These are phyloP conservation scores for Subanguina moxae DNA, from an alignment of 1,140 invertebrate genomes.

Conservation along the genomic window DNA sequence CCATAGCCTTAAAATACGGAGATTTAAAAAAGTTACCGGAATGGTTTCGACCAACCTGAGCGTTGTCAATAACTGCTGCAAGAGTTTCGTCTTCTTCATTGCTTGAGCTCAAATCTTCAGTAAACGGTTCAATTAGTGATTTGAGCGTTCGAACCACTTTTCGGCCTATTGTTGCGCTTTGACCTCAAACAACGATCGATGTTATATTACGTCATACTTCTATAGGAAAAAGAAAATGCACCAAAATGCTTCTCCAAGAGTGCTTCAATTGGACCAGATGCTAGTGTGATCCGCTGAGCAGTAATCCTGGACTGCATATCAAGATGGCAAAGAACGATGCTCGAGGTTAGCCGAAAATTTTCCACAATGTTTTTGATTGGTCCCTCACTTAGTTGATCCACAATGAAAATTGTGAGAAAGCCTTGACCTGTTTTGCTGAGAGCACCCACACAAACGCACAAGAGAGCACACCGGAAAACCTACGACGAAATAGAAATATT, in stretches of 20 bases:
- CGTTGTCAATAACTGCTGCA: slow-evolving; percentile 21
- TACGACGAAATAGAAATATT: slow-evolving; percentile 27
- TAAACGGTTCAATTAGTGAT: slow-evolving; percentile 31
- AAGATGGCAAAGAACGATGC: slow-evolving; percentile 36
- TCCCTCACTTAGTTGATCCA: slow-evolving; percentile 29
- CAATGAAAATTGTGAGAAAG: slow-evolving; percentile 31
- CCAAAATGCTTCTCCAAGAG: slow-evolving; percentile 43
- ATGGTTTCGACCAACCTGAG: slow-evolving; percentile 5
- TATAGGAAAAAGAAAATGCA: background rate
- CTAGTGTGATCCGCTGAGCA: slow-evolving; percentile 19
- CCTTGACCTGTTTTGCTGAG: slow-evolving; percentile 34
- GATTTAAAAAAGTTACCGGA: background rate
- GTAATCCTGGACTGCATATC: slow-evolving; percentile 36
- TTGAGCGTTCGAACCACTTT: slow-evolving; percentile 25
- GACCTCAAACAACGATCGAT: background rate
- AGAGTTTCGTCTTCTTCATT: slow-evolving; percentile 37
- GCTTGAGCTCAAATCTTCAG: slow-evolving; percentile 19
- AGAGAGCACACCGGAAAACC: slow-evolving; percentile 43
- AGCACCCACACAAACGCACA: slow-evolving; percentile 36
- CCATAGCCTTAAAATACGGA: background rate
- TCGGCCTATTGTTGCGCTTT: slow-evolving; percentile 15
- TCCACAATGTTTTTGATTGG: slow-evolving; percentile 33
- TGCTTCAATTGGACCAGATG: slow-evolving; percentile 32
- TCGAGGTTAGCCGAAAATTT: slow-evolving; percentile 38
- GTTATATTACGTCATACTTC: background rate